phyloP scores from a whole-genome alignment of 2,113 vertebrate genomes.

The Cathartes aura region DNA sequence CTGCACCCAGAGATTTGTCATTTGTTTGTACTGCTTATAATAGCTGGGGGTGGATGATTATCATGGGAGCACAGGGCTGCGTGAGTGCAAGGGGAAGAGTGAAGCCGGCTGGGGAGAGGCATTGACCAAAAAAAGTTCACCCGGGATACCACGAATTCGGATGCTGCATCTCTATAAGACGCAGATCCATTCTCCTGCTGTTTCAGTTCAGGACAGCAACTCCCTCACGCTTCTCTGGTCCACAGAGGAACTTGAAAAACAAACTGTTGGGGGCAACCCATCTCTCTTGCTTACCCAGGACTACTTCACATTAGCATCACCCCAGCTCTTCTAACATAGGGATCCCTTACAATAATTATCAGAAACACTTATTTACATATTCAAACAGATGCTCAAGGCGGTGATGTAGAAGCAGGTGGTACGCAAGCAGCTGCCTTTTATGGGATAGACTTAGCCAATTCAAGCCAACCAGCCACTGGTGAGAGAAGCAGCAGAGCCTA shows the following conservation, averaged over 20 bases:
- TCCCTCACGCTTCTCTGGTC: background rate
- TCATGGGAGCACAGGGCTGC: background rate
- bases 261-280: background rate
- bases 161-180: background rate
- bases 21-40: conserved; percentile 84
- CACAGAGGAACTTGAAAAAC: background rate
- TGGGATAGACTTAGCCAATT: background rate
- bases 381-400: background rate
- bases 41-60: conserved; percentile 73
- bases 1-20: conserved; percentile 84
- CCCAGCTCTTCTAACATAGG: background rate
- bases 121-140: background rate
- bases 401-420: background rate
- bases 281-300: background rate
- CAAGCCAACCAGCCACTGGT: background rate
- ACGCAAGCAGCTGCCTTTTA: background rate
- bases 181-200: background rate
- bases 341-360: background rate
- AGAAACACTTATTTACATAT: background rate
- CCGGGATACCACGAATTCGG: background rate
- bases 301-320: background rate
- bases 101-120: background rate
- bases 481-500: background rate
- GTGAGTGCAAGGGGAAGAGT: background rate
- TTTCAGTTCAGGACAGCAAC: background rate